Base-by-base conservation (phyloP, 2,113 vertebrate species). In the Pionites leucogaster region DNA sequence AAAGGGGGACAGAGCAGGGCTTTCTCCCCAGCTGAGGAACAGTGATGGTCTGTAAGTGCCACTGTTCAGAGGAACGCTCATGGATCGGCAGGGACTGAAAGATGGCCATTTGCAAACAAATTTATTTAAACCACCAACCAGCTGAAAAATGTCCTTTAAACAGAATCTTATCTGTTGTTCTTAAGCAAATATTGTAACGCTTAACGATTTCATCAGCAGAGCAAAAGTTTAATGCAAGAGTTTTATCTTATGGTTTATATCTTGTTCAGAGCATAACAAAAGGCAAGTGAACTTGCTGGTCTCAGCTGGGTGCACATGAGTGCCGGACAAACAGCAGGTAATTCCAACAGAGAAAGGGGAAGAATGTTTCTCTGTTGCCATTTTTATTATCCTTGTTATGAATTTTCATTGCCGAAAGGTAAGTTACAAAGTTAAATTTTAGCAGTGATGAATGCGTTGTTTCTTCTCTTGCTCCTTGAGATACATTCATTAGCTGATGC, bases 341-440 rank as follows among this genome's bases (percentile, higher is more conserved):
- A 65, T 57, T 50, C 33, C 59, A 53, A 41, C 16, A 55, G 47
- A 53, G 78, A 69, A 92, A 78, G 52, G 44, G 63, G 14, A 83
- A 83, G 65, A 81, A 92, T 86, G 57, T 71, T 82, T 70, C 41
- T 55, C 55, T 44, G 17, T 80, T 93, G 53, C 64, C 57, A 33
- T 92, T 92, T 95, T 93, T 93, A 76, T 90, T 95, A 59, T 88
- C 39, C 71, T 82, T 42, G 20, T 62, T 88, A 91, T 37, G 74
- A 89, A 78, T 96, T 95, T 92, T 95, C 75, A 69, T 86, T 90
- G 76, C 83, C 7, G 1, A 82, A 92, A 92, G 82, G 24, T 89
- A 95, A 81, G 63, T 79, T 88, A 79, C 31, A 53, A 88, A 96
- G 92, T 96, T 93, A 94, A 95, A 95, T 92, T 97, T 97, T 91